A percentile compares a stretch with the other conserved stretches of the same genome.
These are phyloP conservation scores for Denticeps clupeoides DNA, from an alignment of 2,797 vertebrate genomes.

Conservation along the genomic window DNA sequence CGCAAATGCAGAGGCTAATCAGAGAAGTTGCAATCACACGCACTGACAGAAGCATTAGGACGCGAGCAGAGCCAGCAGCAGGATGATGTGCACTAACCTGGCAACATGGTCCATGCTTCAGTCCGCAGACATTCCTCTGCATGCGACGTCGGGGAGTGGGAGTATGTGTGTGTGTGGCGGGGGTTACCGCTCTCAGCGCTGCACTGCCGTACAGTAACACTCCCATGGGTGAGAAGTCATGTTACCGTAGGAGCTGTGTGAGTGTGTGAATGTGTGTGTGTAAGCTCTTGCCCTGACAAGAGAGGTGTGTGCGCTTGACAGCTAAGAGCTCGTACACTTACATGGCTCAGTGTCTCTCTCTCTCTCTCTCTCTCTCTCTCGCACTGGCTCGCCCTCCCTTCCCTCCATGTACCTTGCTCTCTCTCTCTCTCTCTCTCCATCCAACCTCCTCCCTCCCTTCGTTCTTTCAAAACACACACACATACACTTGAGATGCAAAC, in stretches of 20 bases:
- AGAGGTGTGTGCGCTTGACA: constrained; percentile 7
- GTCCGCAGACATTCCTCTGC: constrained; percentile 35
- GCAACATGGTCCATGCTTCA: constrained; percentile 62
- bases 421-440: constrained; percentile 2
- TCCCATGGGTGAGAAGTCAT: constrained; percentile 26
- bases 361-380: neutral
- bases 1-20: no score
- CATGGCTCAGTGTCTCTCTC: constrained; percentile 5
- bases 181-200: constrained; percentile 4
- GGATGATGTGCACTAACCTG: constrained; percentile 39
- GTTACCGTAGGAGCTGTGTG: constrained; percentile 12
- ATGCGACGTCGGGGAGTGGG: constrained; percentile 12
- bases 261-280: neutral
- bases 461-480: constrained; percentile 1
- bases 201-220: neutral
- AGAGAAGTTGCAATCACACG: no score
- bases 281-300: constrained; percentile 7
- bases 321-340: constrained; percentile 1
- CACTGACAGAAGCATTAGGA: neutral
- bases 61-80: constrained; percentile 27
- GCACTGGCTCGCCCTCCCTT: neutral
- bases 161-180: constrained; percentile 4
- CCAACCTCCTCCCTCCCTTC: neutral
- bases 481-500: no score
- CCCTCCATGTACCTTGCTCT: neutral